Base-by-base conservation (phyloP, 1,140 invertebrate species). In the Aphaenogaster rudis region DNA sequence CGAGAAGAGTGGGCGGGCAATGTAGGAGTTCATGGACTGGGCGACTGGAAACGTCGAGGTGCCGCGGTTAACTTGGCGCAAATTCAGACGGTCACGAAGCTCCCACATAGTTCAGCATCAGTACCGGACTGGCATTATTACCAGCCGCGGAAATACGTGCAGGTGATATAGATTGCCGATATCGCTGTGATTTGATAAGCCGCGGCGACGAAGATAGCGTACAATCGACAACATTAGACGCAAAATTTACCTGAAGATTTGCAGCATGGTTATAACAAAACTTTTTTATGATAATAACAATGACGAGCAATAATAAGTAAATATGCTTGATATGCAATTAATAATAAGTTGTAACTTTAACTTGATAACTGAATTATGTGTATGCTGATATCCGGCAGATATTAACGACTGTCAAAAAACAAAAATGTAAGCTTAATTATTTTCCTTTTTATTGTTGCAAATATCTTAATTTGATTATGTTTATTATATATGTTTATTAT, bases 1-100 rank as follows among this genome's bases (percentile, higher is more conserved):
- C 8, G 67, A 66, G 61, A 82, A 79, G 77, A 78, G 54, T 52
- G 77, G 57, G 74, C 39, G 50, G 61, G 54, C 42, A 76, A 54
- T 48, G 21, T 72, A 45, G 45, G 50, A 67, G 42, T 57, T 50
- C 48, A 74, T 59, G 69, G 89, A 91, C 86, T 90, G 88, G 84
- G 63, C 28, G 63, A 45, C 79, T 88, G 78, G 76, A 88, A 89
- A 90, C 59, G 71, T 78, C 52, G 50, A 15, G 42, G 15, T 28
- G 11, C 42, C 72, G 76, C 45, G 85, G 90, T 91, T 91, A 90
- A 90, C 91, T 93, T 92, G 91, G 88, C 81, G 87, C 86, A 90
- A 91, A 93, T 93, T 92, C 86, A 88, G 80, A 88, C 80, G 84
- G 88, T 89, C 89, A 90, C 88, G 71, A 91, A 90, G 74, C 84